phyloP scores from a whole-genome alignment of 1,140 invertebrate genomes.

The Drosophila biarmipes region DNA sequence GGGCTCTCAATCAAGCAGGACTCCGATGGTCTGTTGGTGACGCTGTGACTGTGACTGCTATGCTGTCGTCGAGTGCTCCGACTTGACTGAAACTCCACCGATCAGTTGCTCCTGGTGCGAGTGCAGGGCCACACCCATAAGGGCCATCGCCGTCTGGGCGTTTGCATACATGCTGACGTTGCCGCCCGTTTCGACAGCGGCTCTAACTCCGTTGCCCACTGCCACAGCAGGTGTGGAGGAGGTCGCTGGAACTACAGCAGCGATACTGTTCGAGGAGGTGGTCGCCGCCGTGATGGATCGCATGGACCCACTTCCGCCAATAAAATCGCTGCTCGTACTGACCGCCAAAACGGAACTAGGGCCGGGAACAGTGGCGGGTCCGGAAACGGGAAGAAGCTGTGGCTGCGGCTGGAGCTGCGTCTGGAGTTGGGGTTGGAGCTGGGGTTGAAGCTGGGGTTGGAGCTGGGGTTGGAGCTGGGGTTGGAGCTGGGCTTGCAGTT shows the following conservation, averaged over 20 bases:
- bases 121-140: slow-evolving; percentile 70
- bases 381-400: slow-evolving; percentile 23
- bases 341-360: slow-evolving; percentile 49
- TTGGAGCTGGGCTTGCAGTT: slow-evolving; percentile 6
- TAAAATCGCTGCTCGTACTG: slow-evolving; percentile 71
- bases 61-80: slow-evolving; percentile 77
- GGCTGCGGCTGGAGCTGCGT: slow-evolving; percentile 19
- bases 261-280: slow-evolving; percentile 63
- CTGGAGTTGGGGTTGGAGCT: slow-evolving; percentile 8
- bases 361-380: slow-evolving; percentile 11
- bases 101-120: slow-evolving; percentile 59
- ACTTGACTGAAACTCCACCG: slow-evolving; percentile 55
- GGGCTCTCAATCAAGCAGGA: slow-evolving; percentile 47
- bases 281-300: slow-evolving; percentile 55
- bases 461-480: slow-evolving; percentile 10
- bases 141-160: slow-evolving; percentile 70
- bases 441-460: slow-evolving; percentile 16
- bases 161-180: slow-evolving; percentile 70
- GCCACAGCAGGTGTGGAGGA: slow-evolving; percentile 47
- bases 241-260: slow-evolving; percentile 57
- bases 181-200: slow-evolving; percentile 25
- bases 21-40: slow-evolving; percentile 29
- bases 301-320: slow-evolving; percentile 48
- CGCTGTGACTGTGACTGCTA: slow-evolving; percentile 53
- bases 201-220: slow-evolving; percentile 42